A percentile compares a stretch with the other conserved stretches of the same genome.
These are phyloP conservation scores for Pseudomyrmex pallidus DNA, from an alignment of 1,140 invertebrate genomes.

Conservation along the genomic window DNA sequence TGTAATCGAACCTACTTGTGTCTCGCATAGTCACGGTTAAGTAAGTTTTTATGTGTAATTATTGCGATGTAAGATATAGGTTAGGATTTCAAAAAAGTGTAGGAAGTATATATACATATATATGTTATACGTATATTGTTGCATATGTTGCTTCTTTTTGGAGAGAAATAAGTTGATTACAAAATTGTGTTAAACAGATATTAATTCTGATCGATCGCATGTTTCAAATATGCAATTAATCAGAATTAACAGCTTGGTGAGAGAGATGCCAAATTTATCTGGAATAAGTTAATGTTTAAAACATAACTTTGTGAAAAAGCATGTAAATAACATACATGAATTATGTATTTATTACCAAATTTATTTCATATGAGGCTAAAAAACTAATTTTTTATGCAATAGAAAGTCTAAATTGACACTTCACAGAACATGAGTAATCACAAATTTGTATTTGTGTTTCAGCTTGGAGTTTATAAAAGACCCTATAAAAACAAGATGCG, in stretches of 20 bases:
- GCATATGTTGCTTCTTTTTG: not conserved
- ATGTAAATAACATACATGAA: too few relatives aligned
- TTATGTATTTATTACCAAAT: not conserved
- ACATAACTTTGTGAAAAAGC: too few relatives aligned
- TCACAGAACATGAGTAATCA: not conserved
- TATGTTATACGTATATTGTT: not conserved
- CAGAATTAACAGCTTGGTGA: too few relatives aligned
- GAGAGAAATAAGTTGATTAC: too few relatives aligned
- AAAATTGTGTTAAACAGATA: too few relatives aligned
- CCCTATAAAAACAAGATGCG: constrained; percentile 67
- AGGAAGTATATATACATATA: not conserved
- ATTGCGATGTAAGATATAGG: constrained; percentile 12
- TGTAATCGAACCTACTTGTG: not conserved
- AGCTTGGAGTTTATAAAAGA: constrained; percentile 65
- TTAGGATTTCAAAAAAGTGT: constrained; percentile 20
- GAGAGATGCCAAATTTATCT: too few relatives aligned
- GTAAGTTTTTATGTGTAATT: not conserved
- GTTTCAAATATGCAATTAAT: too few relatives aligned
- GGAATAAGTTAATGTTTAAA: too few relatives aligned
- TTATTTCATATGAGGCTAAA: not conserved
- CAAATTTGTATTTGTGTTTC: constrained; percentile 18
- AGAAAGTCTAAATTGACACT: not conserved
- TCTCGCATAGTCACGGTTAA: not conserved
- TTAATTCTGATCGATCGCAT: too few relatives aligned
- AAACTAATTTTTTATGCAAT: not conserved